A percentile compares a stretch with the other conserved stretches of the same genome.
These are phyloP conservation scores for Apostichopus parvimensis DNA, from an alignment of 35 echinoderm and acorn worm species.

Conservation along the genomic window DNA sequence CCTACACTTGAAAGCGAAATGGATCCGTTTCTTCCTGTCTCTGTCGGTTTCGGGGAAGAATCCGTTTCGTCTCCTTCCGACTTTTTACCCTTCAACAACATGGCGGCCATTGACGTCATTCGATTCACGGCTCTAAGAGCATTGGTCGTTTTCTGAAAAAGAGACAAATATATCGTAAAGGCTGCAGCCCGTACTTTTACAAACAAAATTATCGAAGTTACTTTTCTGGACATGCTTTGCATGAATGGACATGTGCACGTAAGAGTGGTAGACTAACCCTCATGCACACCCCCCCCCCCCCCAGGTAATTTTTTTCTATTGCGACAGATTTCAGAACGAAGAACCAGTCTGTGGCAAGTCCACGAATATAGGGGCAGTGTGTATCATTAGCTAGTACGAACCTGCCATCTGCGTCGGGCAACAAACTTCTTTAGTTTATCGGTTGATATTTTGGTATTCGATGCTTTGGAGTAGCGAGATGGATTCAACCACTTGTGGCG, in stretches of 20 bases:
- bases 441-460: constrained; percentile 80
- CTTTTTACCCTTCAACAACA: constrained; percentile 54
- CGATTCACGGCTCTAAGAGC: constrained; percentile 84
- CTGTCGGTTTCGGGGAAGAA: neutral
- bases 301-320: too few species aligned
- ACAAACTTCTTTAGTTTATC: constrained; percentile 94
- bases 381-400: neutral
- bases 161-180: too few species aligned
- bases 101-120: constrained; percentile 76
- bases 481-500: constrained; percentile 88
- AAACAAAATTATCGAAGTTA: too few species aligned
- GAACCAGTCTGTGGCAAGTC: too few species aligned
- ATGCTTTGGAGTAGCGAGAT: constrained; percentile 48
- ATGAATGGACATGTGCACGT: too few species aligned
- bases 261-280: too few species aligned
- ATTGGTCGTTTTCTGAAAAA: constrained; percentile 91
- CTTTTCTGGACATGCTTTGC: too few species aligned
- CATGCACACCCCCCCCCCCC: too few species aligned
- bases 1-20: neutral
- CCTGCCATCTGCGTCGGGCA: constrained; percentile 93
- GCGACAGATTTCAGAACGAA: too few species aligned
- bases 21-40: constrained; percentile 12
- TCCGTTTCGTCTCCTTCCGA: constrained; percentile 14
- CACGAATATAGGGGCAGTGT: too few species aligned
- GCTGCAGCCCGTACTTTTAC: too few species aligned